Percentiles rank a stretch among this genome's conserved stretches.
Evolutionary conservation across 2,888 invertebrate species (phyloP).

Genomic region (Sesia apiformis): DNA sequence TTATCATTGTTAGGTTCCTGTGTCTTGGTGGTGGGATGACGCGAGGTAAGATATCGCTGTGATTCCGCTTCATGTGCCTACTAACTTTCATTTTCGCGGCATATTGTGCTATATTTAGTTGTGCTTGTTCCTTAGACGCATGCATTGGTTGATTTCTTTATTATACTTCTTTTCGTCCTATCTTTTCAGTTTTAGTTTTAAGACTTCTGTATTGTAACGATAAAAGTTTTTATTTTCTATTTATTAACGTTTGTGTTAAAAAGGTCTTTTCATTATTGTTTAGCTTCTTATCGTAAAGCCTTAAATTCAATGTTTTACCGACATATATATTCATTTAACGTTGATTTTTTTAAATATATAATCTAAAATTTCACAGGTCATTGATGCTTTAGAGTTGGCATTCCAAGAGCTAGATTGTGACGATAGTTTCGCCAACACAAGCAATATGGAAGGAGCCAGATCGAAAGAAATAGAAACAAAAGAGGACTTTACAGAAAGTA

Average conservation of each 20-base stretch:
- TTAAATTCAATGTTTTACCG: neutral
- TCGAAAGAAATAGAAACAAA: slow-evolving; percentile 13
- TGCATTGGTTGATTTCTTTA: slow-evolving; percentile 9
- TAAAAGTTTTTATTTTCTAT: neutral
- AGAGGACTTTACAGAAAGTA: slow-evolving; percentile 16
- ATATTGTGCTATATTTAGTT: slow-evolving; percentile 24
- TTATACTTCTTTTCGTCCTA: slow-evolving; percentile 5
- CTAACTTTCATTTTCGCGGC: slow-evolving; percentile 38
- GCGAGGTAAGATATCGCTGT: slow-evolving; percentile 50
- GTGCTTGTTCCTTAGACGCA: slow-evolving; percentile 6
- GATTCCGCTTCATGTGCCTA: slow-evolving; percentile 33
- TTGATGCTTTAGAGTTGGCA: slow-evolving; percentile 78
- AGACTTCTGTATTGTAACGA: neutral
- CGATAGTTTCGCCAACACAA: slow-evolving; percentile 30
- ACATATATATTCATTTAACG: neutral
- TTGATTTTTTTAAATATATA: neutral
- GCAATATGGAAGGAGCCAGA: slow-evolving; percentile 53
- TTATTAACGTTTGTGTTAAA: no score
- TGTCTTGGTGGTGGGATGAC: slow-evolving; percentile 58
- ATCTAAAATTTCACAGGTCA: slow-evolving; percentile 53
- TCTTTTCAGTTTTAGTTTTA: slow-evolving; percentile 3
- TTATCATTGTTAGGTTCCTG: slow-evolving; percentile 22
- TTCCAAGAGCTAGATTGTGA: slow-evolving; percentile 77
- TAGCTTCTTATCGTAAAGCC: neutral
- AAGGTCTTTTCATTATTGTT: no score